A percentile compares a stretch with the other conserved stretches of the same genome.
Evolutionary conservation across 2,113 vertebrate species (phyloP).

Genomic region (Cettia cetti): DNA sequence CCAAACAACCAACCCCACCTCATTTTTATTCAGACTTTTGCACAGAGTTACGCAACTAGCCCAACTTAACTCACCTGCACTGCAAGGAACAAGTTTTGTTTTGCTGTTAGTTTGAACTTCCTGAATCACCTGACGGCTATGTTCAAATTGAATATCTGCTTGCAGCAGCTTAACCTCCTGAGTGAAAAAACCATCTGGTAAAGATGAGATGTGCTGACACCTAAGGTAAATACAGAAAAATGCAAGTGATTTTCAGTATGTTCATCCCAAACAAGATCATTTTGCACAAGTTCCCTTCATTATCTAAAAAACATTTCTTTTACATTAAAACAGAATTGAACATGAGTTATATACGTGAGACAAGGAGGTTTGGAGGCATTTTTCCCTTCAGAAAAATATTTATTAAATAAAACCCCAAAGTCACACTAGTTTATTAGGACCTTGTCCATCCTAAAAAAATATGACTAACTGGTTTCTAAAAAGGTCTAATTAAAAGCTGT

Average conservation of each 20-base stretch:
- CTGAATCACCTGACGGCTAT: slow-evolving; percentile 77
- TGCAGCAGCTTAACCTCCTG: slow-evolving; percentile 76
- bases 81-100: slow-evolving; percentile 83
- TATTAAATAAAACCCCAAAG: background rate
- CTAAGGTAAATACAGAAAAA: slow-evolving; percentile 60
- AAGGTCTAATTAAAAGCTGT: background rate
- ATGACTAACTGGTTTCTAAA: background rate
- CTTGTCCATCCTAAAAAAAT: background rate
- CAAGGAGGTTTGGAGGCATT: background rate
- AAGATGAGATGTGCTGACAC: slow-evolving; percentile 71
- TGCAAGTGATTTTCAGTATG: background rate
- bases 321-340: background rate
- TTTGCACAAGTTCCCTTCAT: background rate
- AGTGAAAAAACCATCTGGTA: slow-evolving; percentile 81
- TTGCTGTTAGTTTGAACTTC: slow-evolving; percentile 34
- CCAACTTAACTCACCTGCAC: slow-evolving; percentile 79
- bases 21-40: background rate
- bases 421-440: background rate
- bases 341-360: background rate
- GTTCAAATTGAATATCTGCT: slow-evolving; percentile 81
- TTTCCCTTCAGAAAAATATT: background rate
- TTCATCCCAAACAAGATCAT: background rate
- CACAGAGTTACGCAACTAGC: background rate
- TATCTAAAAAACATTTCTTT: background rate
- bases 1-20: background rate